Base-by-base conservation (phyloP, 1,140 invertebrate genomes). In the Anagrus nilaparvatae region DNA sequence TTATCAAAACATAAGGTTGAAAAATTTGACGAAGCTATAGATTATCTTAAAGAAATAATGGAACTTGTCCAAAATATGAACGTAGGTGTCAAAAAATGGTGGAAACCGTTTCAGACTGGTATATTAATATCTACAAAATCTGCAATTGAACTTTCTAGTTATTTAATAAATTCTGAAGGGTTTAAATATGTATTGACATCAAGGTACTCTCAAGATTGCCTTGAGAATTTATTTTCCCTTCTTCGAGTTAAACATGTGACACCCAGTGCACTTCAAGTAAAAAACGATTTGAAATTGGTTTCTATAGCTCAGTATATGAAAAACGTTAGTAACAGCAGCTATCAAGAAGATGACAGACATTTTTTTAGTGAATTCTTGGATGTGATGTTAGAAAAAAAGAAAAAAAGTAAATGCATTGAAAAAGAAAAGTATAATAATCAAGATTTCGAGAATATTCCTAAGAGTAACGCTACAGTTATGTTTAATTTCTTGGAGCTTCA, bases 181-280 rank as follows among this genome's bases (percentile, higher is more conserved):
- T 44, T 27, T 14, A 14, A 28, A 8, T 44, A 37, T 13, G 32
- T 44, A 9, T 28, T 44, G 5, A 28, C 20, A 12, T 19, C 17
- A 8, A 36, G 42, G 13, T 44, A 37, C 37, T 27, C 32, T 25
- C 34, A 29, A 20, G 34, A 44, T 33, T 45, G 43, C 12, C 13
- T 45, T 25, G 37, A 39, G 30, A 45, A 45, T 40, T 17, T 40
- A 40, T 45, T 45, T 45, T 33, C n/a, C 14, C 16, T 32, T 17
- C 3, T 45, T 6, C 27, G 43, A 32, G 16, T 13, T 10, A 45
- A 32, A 24, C 27, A 45, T 13, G 7, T 12, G 16, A 32, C 31
- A 5, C 28, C 30, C 1, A 40, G 29, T 31, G 25, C 35, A 6
- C 23, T 45, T 10, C 35, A 38, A 33, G 13, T 45, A 13, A 39